These are phyloP conservation scores for Brachyptera risi DNA, from an alignment of 2,888 invertebrate genomes.

Conservation along the genomic window DNA sequence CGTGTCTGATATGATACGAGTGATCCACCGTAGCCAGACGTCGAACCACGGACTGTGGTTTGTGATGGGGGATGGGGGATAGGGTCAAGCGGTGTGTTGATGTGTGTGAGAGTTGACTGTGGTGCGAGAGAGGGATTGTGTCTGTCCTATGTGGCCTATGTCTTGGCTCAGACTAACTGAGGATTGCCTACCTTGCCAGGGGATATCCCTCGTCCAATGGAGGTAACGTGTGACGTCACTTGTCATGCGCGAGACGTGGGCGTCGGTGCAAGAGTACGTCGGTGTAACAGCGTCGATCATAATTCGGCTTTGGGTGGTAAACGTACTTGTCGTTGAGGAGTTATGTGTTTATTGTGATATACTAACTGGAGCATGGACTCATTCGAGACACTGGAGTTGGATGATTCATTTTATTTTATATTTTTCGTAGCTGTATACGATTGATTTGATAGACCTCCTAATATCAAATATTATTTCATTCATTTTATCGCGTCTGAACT, in stretches of 20 bases:
- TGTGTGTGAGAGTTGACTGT: conserved; percentile 19
- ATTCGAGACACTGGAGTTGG: too few species aligned
- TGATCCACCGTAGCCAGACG: background rate
- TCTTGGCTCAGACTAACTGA: conserved; percentile 26
- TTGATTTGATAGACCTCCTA: too few species aligned
- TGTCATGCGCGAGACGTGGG: conserved; percentile 7
- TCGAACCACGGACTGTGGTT: background rate
- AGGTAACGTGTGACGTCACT: conserved; percentile 12
- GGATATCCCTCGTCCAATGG: conserved; percentile 12
- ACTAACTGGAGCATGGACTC: too few species aligned
- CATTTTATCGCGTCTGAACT: too few species aligned
- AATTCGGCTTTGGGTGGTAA: too few species aligned
- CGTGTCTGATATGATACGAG: background rate
- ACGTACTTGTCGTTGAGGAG: too few species aligned
- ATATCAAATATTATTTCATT: too few species aligned
- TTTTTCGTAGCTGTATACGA: too few species aligned
- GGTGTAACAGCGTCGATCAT: conserved; percentile 25
- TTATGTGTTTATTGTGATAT: too few species aligned
- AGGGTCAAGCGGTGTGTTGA: background rate
- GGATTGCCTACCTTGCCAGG: conserved; percentile 25
- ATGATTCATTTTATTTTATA: too few species aligned
- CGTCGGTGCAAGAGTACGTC: background rate
- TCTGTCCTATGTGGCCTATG: conserved; percentile 10
- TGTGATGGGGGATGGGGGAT: conserved; percentile 6
- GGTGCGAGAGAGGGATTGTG: background rate